These are phyloP conservation scores for Diabrotica virgifera DNA, from an alignment of 1,140 invertebrate genomes.

Conservation along the genomic window DNA sequence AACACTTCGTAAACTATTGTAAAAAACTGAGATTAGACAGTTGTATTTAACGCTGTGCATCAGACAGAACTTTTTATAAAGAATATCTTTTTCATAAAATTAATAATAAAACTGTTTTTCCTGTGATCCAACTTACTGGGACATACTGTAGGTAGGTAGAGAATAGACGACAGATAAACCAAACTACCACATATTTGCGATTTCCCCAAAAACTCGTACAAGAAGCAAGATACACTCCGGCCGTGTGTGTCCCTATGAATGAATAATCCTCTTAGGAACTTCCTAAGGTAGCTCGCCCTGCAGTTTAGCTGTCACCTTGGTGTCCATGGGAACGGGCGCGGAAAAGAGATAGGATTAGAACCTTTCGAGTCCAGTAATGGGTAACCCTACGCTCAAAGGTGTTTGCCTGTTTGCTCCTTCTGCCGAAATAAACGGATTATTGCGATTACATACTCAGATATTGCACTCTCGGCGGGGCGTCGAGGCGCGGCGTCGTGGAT, in stretches of 20 bases:
- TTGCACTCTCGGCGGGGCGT: not conserved
- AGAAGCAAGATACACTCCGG: no score
- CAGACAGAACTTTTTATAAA: no score
- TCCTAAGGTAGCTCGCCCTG: not conserved
- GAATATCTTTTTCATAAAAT: no score
- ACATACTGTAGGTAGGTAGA: no score
- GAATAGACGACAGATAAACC: no score
- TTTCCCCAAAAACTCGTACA: no score
- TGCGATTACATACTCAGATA: conserved; percentile 7
- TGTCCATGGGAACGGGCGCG: conserved; percentile 13
- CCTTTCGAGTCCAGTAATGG: conserved; percentile 12
- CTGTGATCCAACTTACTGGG: no score
- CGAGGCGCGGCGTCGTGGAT: not conserved
- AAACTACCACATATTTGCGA: no score
- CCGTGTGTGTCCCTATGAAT: not conserved
- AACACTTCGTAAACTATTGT: no score
- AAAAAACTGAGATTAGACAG: no score
- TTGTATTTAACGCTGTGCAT: no score
- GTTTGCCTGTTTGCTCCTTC: conserved; percentile 11
- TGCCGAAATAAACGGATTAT: conserved; percentile 14
- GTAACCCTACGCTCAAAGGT: conserved; percentile 19
- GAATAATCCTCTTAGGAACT: not conserved
- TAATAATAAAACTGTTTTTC: no score
- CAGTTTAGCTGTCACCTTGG: not conserved
- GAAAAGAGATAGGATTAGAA: conserved; percentile 4